phyloP scores from a whole-genome alignment of 2,113 vertebrate genomes.

The Tichodroma muraria region DNA sequence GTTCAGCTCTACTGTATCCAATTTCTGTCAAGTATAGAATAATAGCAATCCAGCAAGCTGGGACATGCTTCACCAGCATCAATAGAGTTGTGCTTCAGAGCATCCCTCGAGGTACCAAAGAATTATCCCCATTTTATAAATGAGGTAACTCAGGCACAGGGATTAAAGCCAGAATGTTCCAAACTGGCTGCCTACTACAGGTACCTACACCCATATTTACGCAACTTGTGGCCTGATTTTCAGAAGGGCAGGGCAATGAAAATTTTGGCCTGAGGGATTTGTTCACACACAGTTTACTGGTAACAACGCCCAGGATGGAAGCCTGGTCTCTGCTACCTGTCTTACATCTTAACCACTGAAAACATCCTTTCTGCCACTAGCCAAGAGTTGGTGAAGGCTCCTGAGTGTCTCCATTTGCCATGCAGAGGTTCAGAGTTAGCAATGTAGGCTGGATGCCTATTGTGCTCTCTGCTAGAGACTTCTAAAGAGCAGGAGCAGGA shows the following conservation, averaged over 20 bases:
- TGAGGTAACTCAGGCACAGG: constrained; percentile 19
- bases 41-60: constrained; percentile 26
- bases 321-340: constrained; percentile 18
- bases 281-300: constrained; percentile 39
- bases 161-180: constrained; percentile 47
- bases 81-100: constrained; percentile 15
- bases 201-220: constrained; percentile 45
- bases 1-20: background rate
- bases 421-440: background rate
- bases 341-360: constrained; percentile 6
- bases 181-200: constrained; percentile 25
- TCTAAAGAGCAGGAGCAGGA: background rate
- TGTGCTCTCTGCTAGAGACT: background rate
- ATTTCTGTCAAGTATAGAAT: constrained; percentile 22
- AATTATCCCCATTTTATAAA: constrained; percentile 38
- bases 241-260: constrained; percentile 53
- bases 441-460: background rate
- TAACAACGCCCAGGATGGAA: constrained; percentile 2
- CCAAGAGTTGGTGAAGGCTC: background rate
- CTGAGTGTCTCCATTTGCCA: background rate
- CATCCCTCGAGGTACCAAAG: constrained; percentile 59
- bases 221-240: constrained; percentile 52
- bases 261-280: constrained; percentile 55
- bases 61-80: constrained; percentile 35
- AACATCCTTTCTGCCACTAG: constrained; percentile 9